Conservation (phyloP, 2,797 vertebrate genomes). For the Delichon dasypus region DNA sequence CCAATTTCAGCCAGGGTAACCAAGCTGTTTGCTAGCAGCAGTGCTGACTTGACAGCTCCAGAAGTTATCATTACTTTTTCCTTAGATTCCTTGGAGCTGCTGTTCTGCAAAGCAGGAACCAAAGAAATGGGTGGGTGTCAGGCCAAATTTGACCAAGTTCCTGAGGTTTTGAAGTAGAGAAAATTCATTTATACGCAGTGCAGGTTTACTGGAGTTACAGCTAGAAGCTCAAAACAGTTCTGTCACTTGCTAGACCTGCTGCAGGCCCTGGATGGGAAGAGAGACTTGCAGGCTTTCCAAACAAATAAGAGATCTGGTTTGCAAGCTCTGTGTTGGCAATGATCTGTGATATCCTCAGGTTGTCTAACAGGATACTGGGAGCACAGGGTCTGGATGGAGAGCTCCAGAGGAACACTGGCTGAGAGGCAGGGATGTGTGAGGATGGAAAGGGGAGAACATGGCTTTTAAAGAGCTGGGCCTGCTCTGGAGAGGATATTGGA, state of each 20-base stretch:
- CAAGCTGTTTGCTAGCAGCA: neutral
- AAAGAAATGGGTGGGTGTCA: neutral
- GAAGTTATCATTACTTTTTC: neutral
- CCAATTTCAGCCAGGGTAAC: neutral
- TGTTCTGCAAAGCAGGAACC: neutral
- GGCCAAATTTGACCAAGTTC: neutral
- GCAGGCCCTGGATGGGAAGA: neutral
- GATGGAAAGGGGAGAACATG: neutral
- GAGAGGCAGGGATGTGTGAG: neutral
- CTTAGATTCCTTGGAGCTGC: neutral
- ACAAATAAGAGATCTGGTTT: neutral
- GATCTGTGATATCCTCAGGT: neutral
- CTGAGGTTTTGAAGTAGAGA: neutral
- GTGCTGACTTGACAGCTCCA: neutral
- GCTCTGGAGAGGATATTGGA: neutral
- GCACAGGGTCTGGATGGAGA: neutral
- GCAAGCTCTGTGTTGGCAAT: neutral
- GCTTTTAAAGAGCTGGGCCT: neutral
- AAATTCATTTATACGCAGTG: neutral
- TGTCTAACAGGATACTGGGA: neutral
- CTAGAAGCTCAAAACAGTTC: neutral
- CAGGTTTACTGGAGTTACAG: neutral
- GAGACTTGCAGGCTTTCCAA: neutral
- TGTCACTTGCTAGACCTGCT: neutral
- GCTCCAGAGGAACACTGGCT: neutral